Conservation (phyloP, 2,888 invertebrate species). For the Caenorhabditis panamensis region DNA sequence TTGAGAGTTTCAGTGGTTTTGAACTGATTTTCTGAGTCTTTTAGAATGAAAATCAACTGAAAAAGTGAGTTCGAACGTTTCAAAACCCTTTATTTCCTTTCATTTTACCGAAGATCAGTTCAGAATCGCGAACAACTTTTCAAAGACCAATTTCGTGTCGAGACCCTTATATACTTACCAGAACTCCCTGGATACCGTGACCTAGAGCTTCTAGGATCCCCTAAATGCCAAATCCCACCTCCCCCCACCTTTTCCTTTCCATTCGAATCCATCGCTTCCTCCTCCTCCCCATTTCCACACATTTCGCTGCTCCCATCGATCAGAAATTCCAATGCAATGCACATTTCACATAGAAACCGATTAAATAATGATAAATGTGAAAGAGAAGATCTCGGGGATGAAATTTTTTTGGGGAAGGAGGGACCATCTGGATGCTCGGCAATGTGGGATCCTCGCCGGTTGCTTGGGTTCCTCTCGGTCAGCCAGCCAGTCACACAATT, state of each 20-base stretch:
- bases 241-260: neutral
- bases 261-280: too few species aligned
- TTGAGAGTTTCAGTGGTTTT: too few species aligned
- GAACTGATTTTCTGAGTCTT: too few species aligned
- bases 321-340: constrained; percentile 50
- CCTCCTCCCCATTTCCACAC: constrained; percentile 10
- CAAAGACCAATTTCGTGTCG: too few species aligned
- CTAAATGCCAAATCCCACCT: neutral
- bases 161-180: too few species aligned
- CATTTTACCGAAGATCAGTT: too few species aligned
- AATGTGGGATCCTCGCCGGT: constrained; percentile 1
- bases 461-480: neutral
- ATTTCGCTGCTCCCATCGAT: constrained; percentile 13
- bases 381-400: constrained; percentile 9
- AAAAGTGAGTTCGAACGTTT: too few species aligned
- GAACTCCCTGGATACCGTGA: too few species aligned
- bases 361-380: constrained; percentile 59
- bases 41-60: too few species aligned
- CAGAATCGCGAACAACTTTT: neutral
- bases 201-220: too few species aligned
- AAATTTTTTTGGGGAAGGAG: constrained; percentile 9
- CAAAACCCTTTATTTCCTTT: too few species aligned
- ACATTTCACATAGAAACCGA: constrained; percentile 49
- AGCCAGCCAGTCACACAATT: neutral
- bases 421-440: constrained; percentile 38